phyloP scores from a whole-genome alignment of 2,888 invertebrate species.

The Philopedon plagiatum region DNA sequence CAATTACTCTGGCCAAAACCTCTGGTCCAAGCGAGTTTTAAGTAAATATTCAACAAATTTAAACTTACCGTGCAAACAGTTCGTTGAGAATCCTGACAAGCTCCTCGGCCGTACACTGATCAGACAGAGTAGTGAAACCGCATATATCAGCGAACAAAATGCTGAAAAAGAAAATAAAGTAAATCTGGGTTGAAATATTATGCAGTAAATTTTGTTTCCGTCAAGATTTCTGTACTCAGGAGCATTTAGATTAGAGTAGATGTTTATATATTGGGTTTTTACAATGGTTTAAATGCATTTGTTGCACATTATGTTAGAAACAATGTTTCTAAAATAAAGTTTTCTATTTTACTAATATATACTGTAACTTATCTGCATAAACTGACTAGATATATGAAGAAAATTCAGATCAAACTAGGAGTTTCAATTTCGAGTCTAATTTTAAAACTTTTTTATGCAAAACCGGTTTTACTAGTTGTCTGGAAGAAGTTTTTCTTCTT shows the following conservation, averaged over 20 bases:
- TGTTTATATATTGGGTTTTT: too few relatives aligned
- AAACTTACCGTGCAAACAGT: conserved; percentile 85
- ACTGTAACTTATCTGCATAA: too few relatives aligned
- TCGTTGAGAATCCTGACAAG: conserved; percentile 90
- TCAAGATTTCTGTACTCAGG: neutral
- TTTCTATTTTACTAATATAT: too few relatives aligned
- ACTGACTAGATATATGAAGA: too few relatives aligned
- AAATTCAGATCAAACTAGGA: too few relatives aligned
- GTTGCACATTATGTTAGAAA: too few relatives aligned
- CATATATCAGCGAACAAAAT: conserved; percentile 95
- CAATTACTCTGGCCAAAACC: neutral
- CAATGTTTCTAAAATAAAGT: too few relatives aligned
- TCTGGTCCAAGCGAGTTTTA: neutral
- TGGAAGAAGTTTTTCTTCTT: too few relatives aligned
- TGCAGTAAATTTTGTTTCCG: neutral
- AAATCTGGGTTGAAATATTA: conserved; percentile 3
- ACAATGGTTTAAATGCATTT: too few relatives aligned
- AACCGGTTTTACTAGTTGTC: too few relatives aligned
- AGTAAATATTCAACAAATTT: conserved; percentile 20
- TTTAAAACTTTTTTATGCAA: too few relatives aligned
- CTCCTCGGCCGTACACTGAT: conserved; percentile 94
- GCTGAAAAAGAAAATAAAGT: conserved; percentile 71
- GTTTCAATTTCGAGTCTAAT: too few relatives aligned
- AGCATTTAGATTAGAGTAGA: neutral
- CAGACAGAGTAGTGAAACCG: conserved; percentile 91